Evolutionary conservation across 2,113 vertebrate species (phyloP), one percentile per base, ranked within the genome.

Genomic region (Picathartes gymnocephalus): DNA sequence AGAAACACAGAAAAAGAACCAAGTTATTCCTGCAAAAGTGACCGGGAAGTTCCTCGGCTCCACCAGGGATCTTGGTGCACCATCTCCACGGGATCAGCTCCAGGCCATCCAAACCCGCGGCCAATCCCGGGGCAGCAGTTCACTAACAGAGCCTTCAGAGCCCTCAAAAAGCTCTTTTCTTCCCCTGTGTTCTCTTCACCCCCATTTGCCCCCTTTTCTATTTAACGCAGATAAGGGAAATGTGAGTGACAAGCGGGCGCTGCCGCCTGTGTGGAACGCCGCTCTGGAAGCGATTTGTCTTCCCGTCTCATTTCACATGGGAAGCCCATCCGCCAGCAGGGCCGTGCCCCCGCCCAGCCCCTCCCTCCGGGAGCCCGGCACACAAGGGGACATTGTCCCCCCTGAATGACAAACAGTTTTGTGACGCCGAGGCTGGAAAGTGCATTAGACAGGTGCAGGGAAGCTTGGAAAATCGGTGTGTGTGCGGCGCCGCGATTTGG

Each of bases 361-460:
- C 90, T 93, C 92, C 90, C 91, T 27, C 81, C 33, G 40, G 47
- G 72, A 95, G 85, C 91, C 80, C 44, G 0, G 56, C 70, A 80
- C 85, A 97, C 57, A 96, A 90, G 93, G 48, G 88, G 81, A 95
- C 96, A 92, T 73, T 95, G 95, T 95, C 80, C 88, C 71, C 66
- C 84, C 92, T 94, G 80, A 94, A 94, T 88, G 91, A 77, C 72
- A 77, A 70, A 70, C 78, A 61, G 84, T 64, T 92, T 21, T 20
- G 92, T 87, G 93, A 95, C 6, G 80, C 88, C 2, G 6, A 39
- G 91, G 87, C 92, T 90, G 93, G 23, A 88, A 81, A 96, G 92
- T 6, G 45, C 92, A 89, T 93, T 83, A 85, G 91, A 93, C 96
- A 97, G 91, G 94, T 97, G 95, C 93, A 96, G 40, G 83, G 88